Base-by-base conservation (phyloP, 2,113 vertebrate species). In the Phylloscopus trochiloides region DNA sequence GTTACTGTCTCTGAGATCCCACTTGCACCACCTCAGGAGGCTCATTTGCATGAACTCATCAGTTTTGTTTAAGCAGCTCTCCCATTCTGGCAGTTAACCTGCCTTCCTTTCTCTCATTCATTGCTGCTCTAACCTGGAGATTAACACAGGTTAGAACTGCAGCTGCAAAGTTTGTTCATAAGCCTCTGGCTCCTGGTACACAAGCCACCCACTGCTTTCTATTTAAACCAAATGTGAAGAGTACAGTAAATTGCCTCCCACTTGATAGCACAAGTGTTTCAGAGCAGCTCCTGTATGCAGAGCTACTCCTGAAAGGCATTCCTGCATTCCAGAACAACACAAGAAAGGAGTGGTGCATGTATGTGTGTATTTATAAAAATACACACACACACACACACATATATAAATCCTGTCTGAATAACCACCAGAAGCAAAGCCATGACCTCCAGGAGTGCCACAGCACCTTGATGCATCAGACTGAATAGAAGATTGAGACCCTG, bases 201-300 rank as follows among this genome's bases (percentile, higher is more conserved):
- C 94, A 97, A 93, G 66, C 95, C 89, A 93, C 96, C 95, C 89
- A 96, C 91, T 71, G 68, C 90, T 96, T 97, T 97, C 91, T 97
- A 92, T 96, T 97, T 96, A 96, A 97, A 88, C 95, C 90, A 86
- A 95, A 96, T 74, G 71, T 91, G 93, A 95, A 58, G 75, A 91
- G 94, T 65, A 94, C 92, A 97, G 95, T 90, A 91, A 96, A 97
- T 96, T 96, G 95, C 95, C 97, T 96, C 96, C 94, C 91, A 97
- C 95, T 95, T 90, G 31, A 95, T 47, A 79, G 75, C 85, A 74
- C 20, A 89, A 93, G 82, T 63, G 71, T 88, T 95, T 92, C 71
- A 93, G 88, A 94, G 86, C 92, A 92, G 88, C 94, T 96, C 90
- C 75, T 88, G 82, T 17, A 22, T 65, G 79, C 91, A 86, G 91